phyloP scores from a whole-genome alignment of 2,888 invertebrate genomes.

The Andrena haemorrhoa region DNA sequence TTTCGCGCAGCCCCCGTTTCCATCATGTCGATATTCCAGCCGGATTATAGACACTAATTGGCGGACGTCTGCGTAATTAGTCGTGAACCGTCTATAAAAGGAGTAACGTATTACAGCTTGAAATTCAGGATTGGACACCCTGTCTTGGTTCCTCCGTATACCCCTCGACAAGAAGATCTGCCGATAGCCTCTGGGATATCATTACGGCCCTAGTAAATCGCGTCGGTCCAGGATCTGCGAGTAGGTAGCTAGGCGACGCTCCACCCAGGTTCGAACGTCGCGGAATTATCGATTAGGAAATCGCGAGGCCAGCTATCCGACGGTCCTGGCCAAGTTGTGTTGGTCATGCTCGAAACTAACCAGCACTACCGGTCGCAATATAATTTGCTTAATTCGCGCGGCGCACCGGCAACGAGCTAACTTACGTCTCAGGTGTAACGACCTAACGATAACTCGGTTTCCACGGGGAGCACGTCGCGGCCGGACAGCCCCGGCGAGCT shows the following conservation, averaged over 20 bases:
- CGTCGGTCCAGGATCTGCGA: neutral
- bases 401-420: constrained; percentile 63
- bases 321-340: constrained; percentile 18
- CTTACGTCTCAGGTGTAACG: constrained; percentile 73
- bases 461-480: constrained; percentile 63
- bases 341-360: constrained; percentile 47
- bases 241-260: neutral
- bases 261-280: neutral
- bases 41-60: constrained; percentile 11
- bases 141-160: too few species aligned
- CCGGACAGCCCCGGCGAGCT: constrained; percentile 61
- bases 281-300: constrained; percentile 48
- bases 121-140: neutral
- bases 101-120: neutral
- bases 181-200: neutral
- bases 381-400: constrained; percentile 71
- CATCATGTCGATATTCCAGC: neutral
- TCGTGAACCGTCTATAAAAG: neutral
- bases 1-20: neutral
- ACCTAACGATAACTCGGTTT: constrained; percentile 73
- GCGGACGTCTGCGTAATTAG: neutral
- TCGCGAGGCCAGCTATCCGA: constrained; percentile 16
- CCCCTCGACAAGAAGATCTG: neutral
- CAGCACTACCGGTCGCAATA: constrained; percentile 43
- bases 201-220: neutral